Conservation (phyloP, 2,797 vertebrate genomes). For the Knipowitschia caucasica region DNA sequence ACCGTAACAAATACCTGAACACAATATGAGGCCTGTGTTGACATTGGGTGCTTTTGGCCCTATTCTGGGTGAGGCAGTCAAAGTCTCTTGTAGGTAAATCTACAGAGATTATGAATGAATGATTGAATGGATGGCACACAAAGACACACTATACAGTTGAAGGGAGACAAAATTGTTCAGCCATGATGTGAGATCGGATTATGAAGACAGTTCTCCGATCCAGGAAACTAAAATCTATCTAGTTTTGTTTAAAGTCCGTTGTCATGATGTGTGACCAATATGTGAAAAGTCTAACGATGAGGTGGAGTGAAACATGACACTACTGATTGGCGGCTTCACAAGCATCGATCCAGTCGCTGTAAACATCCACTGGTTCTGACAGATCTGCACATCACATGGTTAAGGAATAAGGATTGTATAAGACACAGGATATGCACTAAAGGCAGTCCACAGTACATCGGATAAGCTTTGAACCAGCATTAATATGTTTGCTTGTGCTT, state of each 20-base stretch:
- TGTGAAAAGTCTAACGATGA: conserved; percentile 13
- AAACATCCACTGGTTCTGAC: conserved; percentile 91
- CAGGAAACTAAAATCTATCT: conserved; percentile 27
- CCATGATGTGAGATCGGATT: not conserved
- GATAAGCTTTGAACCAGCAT: too few relatives aligned
- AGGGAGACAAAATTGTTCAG: too few relatives aligned
- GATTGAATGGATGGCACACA: too few relatives aligned
- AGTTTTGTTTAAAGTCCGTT: not conserved
- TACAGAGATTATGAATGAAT: too few relatives aligned
- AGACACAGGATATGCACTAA: not conserved
- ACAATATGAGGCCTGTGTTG: too few relatives aligned
- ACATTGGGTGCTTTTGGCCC: too few relatives aligned
- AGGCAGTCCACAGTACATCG: not conserved
- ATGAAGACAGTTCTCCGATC: conserved; percentile 24
- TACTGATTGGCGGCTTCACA: conserved; percentile 95
- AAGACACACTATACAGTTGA: too few relatives aligned
- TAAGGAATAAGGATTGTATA: conserved; percentile 48
- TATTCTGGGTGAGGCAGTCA: too few relatives aligned
- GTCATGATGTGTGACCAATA: conserved; percentile 14
- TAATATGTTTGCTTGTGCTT: too few relatives aligned
- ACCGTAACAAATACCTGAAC: not conserved
- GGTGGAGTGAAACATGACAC: conserved; percentile 22
- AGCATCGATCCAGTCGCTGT: conserved; percentile 96
- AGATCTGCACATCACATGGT: conserved; percentile 77
- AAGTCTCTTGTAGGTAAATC: too few relatives aligned